Percentiles rank a stretch among this genome's conserved stretches.
phyloP scores from a whole-genome alignment of 2,888 invertebrate species.

The Tetropium fuscum region DNA sequence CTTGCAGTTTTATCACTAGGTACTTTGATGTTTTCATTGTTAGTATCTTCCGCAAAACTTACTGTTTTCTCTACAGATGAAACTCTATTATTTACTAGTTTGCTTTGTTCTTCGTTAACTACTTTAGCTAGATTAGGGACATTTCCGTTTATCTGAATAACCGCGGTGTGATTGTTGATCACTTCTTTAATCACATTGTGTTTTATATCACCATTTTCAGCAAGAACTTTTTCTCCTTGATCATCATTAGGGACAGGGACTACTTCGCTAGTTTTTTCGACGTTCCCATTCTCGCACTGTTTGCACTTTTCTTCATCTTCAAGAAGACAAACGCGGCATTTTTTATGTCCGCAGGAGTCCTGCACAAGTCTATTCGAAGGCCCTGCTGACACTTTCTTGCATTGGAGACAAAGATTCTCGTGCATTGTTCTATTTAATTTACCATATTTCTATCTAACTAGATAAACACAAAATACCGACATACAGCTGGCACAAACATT shows the following conservation, averaged over 20 bases:
- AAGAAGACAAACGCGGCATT: conserved; percentile 79
- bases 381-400: conserved; percentile 69
- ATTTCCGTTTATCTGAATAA: conserved; percentile 57
- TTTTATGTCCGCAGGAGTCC: conserved; percentile 81
- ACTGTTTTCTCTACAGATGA: background rate
- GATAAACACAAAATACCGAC: background rate
- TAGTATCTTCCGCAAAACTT: conserved; percentile 1
- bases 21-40: background rate
- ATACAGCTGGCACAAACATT: too few relatives aligned
- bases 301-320: conserved; percentile 75
- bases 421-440: conserved; percentile 32
- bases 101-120: conserved; percentile 15
- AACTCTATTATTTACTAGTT: background rate
- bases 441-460: background rate
- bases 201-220: conserved; percentile 39
- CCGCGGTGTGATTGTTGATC: conserved; percentile 51
- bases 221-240: conserved; percentile 11
- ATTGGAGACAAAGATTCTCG: conserved; percentile 65
- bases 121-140: conserved; percentile 25
- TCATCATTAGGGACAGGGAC: conserved; percentile 6
- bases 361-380: conserved; percentile 75
- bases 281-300: conserved; percentile 63
- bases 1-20: background rate
- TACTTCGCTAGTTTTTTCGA: conserved; percentile 20
- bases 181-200: conserved; percentile 36